A percentile compares a stretch with the other conserved stretches of the same genome.
These are phyloP conservation scores for Papilio xuthus DNA, from an alignment of 1,140 invertebrate species.

Conservation along the genomic window DNA sequence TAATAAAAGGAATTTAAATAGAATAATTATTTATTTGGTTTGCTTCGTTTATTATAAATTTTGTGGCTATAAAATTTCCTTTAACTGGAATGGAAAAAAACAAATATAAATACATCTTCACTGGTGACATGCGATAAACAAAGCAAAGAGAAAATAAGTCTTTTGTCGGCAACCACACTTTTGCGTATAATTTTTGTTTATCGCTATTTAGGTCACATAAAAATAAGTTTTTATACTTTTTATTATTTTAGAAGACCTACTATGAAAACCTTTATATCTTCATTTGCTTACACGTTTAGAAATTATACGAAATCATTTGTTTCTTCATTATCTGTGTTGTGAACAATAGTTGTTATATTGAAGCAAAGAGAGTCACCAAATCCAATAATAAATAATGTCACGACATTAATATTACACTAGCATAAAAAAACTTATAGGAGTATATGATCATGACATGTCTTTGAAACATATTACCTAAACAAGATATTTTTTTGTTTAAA, in stretches of 20 bases:
- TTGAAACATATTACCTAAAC: too few species aligned
- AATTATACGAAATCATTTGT: too few species aligned
- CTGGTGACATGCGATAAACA: not conserved
- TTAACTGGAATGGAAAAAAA: not conserved
- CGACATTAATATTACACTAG: too few species aligned
- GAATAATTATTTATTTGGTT: not conserved
- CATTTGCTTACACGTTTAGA: not conserved
- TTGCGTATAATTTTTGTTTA: not conserved
- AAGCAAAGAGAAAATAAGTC: slow-evolving; percentile 12
- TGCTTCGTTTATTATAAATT: not conserved
- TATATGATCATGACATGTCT: too few species aligned
- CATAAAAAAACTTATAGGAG: too few species aligned
- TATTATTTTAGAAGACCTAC: not conserved
- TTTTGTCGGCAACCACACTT: not conserved
- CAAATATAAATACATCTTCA: not conserved
- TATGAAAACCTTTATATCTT: not conserved
- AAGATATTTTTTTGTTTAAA: too few species aligned
- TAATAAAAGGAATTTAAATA: too few species aligned
- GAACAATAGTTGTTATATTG: too few species aligned
- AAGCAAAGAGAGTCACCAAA: too few species aligned
- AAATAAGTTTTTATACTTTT: not conserved
- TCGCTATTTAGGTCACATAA: not conserved
- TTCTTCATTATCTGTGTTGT: too few species aligned
- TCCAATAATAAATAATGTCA: too few species aligned
- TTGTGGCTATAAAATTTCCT: not conserved